Percentiles rank a stretch among this genome's conserved stretches.
These are phyloP conservation scores for Drosophila jambulina DNA, from an alignment of 1,140 invertebrate genomes.

Conservation along the genomic window DNA sequence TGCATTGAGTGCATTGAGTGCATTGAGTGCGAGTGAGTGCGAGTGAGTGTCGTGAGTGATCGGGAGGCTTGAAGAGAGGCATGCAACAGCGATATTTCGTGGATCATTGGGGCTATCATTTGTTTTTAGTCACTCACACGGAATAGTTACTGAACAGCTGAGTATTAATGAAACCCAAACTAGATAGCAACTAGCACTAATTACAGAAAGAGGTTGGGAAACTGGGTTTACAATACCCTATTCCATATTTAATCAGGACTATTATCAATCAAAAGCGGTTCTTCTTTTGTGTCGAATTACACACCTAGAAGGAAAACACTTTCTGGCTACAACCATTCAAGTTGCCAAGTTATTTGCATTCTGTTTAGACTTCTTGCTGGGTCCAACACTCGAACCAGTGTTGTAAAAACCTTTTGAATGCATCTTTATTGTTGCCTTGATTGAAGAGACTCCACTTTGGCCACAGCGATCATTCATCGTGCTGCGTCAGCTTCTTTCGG, in stretches of 20 bases:
- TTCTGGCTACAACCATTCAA: neutral
- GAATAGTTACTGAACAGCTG: neutral
- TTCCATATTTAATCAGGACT: too few species aligned
- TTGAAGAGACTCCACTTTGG: slow-evolving; percentile 4
- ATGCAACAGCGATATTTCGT: neutral
- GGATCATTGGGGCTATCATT: slow-evolving; percentile 1
- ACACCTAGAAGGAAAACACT: neutral
- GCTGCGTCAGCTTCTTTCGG: neutral
- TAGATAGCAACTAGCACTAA: neutral
- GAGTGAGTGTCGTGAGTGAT: slow-evolving; percentile 25
- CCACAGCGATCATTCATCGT: slow-evolving; percentile 4
- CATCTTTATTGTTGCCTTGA: slow-evolving; percentile 16
- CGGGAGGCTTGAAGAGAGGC: slow-evolving; percentile 9
- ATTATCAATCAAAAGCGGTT: too few species aligned
- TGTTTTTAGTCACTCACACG: neutral
- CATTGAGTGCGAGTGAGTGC: too few species aligned
- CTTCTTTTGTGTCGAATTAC: too few species aligned
- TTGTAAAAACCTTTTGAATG: neutral
- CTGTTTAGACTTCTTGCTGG: too few species aligned
- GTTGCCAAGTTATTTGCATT: neutral
- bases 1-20: slow-evolving; percentile 29
- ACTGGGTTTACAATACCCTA: neutral
- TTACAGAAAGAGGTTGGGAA: neutral
- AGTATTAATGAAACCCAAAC: neutral
- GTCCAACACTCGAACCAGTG: neutral